These are phyloP conservation scores for Elephas maximus DNA, from an alignment of 2,113 vertebrate genomes.

Conservation along the genomic window DNA sequence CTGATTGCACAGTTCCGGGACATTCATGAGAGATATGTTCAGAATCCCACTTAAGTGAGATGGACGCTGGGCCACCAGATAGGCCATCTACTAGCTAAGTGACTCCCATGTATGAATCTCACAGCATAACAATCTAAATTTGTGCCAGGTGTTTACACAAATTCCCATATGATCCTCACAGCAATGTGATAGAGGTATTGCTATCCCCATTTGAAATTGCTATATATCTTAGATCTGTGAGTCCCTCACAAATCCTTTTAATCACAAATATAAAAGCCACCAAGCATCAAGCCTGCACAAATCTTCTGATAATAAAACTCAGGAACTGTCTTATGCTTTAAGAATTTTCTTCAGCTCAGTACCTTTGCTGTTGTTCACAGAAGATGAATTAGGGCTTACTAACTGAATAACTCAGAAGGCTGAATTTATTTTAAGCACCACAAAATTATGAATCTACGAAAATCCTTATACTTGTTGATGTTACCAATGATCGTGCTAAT, in stretches of 20 bases:
- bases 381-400: neutral
- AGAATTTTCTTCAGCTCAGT: neutral
- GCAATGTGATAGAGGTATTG: neutral
- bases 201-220: neutral
- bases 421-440: neutral
- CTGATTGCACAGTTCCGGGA: neutral
- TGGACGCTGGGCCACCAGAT: neutral
- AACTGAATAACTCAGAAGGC: neutral
- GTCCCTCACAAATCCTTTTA: constrained; percentile 5
- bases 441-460: constrained; percentile 2
- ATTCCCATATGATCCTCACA: neutral
- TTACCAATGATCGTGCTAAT: neutral
- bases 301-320: neutral
- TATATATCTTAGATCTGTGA: neutral
- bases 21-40: neutral
- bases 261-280: neutral
- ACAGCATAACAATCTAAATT: neutral
- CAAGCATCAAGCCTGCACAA: neutral
- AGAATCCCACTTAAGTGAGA: neutral
- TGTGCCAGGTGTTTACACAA: neutral
- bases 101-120: neutral
- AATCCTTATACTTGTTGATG: neutral
- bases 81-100: neutral
- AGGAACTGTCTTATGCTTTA: neutral
- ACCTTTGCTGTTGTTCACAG: neutral